phyloP scores from a whole-genome alignment of 2,113 vertebrate genomes.

The Riparia riparia region DNA sequence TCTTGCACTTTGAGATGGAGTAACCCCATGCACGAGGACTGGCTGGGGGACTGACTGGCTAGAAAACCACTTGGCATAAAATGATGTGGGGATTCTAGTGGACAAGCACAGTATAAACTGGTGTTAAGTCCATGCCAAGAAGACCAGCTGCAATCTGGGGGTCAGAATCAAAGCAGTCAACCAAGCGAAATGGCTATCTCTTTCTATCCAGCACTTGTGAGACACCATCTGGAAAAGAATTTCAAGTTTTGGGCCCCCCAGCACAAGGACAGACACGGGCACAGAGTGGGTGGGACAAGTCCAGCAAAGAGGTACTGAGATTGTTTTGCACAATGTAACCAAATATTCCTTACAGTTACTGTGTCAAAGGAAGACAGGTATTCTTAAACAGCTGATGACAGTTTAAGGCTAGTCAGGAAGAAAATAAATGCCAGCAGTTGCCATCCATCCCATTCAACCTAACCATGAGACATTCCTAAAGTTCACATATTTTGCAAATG shows the following conservation, averaged over 20 bases:
- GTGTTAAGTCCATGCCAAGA: fast-evolving
- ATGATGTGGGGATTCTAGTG: fast-evolving
- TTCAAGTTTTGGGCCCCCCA: neutral
- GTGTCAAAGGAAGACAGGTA: neutral
- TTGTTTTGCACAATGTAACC: neutral
- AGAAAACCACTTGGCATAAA: neutral
- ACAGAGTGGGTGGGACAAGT: neutral
- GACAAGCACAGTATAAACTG: neutral
- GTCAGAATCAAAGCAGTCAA: neutral
- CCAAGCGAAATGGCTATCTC: neutral
- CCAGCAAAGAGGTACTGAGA: neutral
- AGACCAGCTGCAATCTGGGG: too few relatives aligned
- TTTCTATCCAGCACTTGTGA: neutral
- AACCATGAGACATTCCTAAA: neutral
- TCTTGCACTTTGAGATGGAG: neutral
- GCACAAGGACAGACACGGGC: neutral
- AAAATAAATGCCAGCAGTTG: neutral
- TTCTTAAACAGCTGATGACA: neutral
- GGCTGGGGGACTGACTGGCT: neutral
- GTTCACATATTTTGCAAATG: neutral
- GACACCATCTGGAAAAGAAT: neutral
- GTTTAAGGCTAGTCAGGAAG: neutral
- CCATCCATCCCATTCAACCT: neutral
- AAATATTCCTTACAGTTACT: neutral
- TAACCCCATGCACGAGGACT: neutral